These are phyloP conservation scores for Coelinius sp. DNA, from an alignment of 2,888 invertebrate species.

Conservation along the genomic window DNA sequence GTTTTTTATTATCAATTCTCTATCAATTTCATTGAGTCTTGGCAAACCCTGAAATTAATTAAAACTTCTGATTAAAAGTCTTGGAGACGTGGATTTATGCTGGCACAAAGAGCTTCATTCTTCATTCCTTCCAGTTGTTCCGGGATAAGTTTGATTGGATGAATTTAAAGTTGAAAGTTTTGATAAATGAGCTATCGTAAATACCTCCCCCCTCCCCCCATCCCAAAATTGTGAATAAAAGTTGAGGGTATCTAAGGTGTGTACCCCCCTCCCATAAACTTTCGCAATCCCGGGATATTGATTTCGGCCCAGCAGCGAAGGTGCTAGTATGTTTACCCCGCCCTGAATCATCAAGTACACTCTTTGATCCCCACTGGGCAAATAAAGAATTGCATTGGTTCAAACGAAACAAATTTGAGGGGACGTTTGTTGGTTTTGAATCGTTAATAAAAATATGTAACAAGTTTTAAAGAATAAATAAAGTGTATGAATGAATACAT, in stretches of 20 bases:
- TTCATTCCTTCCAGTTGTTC: not conserved
- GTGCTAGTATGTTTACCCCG: slow-evolving; percentile 4
- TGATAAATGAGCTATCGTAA: slow-evolving; percentile 3
- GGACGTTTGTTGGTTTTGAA: not conserved
- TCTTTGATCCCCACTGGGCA: slow-evolving; percentile 15
- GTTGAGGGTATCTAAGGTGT: slow-evolving; percentile 6
- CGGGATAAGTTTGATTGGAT: not conserved
- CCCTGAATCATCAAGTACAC: slow-evolving; percentile 20
- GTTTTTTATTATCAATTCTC: not conserved
- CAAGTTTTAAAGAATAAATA: not conserved
- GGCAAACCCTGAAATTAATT: not conserved
- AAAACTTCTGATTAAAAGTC: not conserved
- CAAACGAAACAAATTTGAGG: not conserved
- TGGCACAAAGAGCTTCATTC: not conserved
- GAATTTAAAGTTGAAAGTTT: not conserved
- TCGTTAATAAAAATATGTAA: not conserved
- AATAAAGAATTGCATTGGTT: not conserved
- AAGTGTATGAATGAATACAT: no score
- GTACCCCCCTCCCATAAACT: not conserved
- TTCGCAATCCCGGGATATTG: slow-evolving; percentile 16
- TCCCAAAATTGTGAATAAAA: not conserved
- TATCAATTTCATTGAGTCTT: not conserved
- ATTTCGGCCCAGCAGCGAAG: not conserved
- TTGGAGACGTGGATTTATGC: not conserved
- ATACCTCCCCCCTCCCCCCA: no score